Conservation (phyloP, 1,140 invertebrate genomes). For the Bradysia coprophila region DNA sequence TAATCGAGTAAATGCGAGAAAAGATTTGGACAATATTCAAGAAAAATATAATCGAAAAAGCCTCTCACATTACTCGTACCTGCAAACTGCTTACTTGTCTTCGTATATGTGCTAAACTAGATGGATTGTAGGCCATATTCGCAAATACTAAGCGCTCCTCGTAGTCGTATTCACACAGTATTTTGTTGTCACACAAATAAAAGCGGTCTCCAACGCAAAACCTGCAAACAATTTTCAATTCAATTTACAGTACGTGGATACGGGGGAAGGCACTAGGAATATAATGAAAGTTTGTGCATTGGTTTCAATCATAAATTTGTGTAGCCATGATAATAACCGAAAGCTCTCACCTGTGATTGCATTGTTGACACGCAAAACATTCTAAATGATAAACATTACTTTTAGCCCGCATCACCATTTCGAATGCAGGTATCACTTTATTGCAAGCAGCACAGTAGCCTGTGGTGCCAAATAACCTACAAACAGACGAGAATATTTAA, state of each 20-base stretch:
- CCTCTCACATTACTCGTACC: slow-evolving; percentile 24
- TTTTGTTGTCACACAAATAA: slow-evolving; percentile 84
- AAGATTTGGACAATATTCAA: background rate
- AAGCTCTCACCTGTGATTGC: slow-evolving; percentile 76
- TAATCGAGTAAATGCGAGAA: background rate
- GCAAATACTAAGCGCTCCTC: slow-evolving; percentile 79
- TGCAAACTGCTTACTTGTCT: slow-evolving; percentile 62
- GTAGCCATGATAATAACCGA: background rate
- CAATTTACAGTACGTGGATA: no score
- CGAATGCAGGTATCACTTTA: slow-evolving; percentile 88
- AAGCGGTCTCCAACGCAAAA: slow-evolving; percentile 90
- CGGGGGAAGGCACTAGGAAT: no score
- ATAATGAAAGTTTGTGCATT: background rate
- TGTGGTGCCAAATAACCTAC: slow-evolving; percentile 78
- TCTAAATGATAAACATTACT: slow-evolving; percentile 90
- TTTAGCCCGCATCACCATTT: slow-evolving; percentile 93
- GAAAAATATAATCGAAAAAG: background rate
- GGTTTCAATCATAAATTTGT: slow-evolving; percentile 3
- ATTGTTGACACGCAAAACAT: slow-evolving; percentile 92
- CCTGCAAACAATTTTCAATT: slow-evolving; percentile 44
- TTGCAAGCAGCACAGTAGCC: slow-evolving; percentile 83
- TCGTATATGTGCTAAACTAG: slow-evolving; percentile 68
- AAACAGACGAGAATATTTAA: slow-evolving; percentile 6
- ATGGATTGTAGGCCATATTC: slow-evolving; percentile 74
- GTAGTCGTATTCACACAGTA: slow-evolving; percentile 87